Evolutionary conservation across 2,113 vertebrate genomes (phyloP).

Genomic region (Centrocercus urophasianus): DNA sequence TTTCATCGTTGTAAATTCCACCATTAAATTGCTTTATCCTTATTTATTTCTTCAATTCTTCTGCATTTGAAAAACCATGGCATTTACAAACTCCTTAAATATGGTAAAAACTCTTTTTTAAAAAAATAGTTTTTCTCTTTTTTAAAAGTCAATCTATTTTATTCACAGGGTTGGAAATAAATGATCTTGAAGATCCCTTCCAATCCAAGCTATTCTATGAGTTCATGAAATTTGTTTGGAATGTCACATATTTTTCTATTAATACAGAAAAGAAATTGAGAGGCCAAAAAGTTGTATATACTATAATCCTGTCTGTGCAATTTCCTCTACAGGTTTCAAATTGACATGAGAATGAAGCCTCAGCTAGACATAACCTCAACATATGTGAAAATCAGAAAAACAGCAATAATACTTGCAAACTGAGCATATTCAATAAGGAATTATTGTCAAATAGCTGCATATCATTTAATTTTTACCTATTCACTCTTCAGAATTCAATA

Average conservation of each 20-base stretch:
- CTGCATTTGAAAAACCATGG: background rate
- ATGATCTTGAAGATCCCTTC: background rate
- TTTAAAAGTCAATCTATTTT: background rate
- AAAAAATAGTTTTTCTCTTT: background rate
- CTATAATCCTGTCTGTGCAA: background rate
- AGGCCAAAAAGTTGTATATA: background rate
- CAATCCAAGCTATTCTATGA: background rate
- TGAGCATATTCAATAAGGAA: background rate
- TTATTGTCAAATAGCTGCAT: background rate
- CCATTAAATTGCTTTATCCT: background rate
- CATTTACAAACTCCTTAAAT: background rate
- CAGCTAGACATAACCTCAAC: background rate
- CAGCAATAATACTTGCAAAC: background rate
- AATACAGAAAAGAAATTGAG: background rate
- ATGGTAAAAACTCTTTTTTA: background rate
- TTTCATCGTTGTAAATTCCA: background rate
- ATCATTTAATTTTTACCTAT: background rate
- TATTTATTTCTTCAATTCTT: background rate
- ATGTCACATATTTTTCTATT: background rate
- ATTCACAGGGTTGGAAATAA: background rate
- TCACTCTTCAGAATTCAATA: background rate
- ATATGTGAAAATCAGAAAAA: background rate
- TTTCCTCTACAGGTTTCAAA: background rate
- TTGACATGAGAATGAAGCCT: background rate
- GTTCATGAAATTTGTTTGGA: background rate